These are phyloP conservation scores for Numida meleagris DNA, from an alignment of 2,113 vertebrate species.

Conservation along the genomic window DNA sequence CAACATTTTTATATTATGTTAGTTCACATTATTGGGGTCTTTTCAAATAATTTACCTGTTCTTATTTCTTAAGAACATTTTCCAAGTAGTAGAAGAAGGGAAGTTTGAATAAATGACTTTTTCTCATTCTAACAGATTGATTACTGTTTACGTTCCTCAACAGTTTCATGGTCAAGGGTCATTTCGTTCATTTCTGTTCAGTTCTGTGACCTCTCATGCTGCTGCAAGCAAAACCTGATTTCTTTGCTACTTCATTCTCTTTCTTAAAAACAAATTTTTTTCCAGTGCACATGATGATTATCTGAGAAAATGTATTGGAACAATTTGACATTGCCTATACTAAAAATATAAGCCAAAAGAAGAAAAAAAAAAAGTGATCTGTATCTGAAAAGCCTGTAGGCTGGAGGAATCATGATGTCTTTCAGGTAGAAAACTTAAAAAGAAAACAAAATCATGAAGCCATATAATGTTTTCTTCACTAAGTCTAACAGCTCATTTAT, in stretches of 20 bases:
- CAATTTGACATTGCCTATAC: not conserved
- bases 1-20: not conserved
- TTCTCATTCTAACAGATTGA: not conserved
- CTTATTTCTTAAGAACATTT: not conserved
- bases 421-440: not conserved
- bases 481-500: not conserved
- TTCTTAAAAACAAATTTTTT: not conserved
- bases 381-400: not conserved
- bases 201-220: not conserved
- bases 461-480: not conserved
- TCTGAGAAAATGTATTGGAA: not conserved
- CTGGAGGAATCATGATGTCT: not conserved
- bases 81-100: not conserved
- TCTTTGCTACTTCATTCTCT: not conserved
- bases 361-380: not conserved
- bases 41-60: not conserved
- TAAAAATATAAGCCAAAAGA: not conserved
- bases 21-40: not conserved
- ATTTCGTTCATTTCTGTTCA: not conserved
- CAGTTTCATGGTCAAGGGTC: not conserved
- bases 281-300: not conserved
- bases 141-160: not conserved
- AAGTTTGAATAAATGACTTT: not conserved
- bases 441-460: not conserved
- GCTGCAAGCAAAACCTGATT: not conserved